A percentile compares a stretch with the other conserved stretches of the same genome.
Evolutionary conservation across 2,888 invertebrate genomes (phyloP).

Genomic region (Rhingia campestris): DNA sequence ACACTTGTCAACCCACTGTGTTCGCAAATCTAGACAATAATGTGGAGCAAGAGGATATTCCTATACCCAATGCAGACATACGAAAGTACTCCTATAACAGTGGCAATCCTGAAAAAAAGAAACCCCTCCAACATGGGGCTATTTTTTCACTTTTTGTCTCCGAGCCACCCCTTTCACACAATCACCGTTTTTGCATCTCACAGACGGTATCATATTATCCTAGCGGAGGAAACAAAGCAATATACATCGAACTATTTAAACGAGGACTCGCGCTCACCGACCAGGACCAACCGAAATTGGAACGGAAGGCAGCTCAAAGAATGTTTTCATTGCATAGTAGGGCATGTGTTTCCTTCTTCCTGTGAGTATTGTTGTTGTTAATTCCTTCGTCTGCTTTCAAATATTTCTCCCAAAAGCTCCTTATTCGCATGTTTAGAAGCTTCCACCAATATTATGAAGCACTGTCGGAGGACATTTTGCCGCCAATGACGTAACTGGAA

Average conservation of each 20-base stretch:
- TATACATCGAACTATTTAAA: constrained; percentile 29
- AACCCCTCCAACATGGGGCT: constrained; percentile 19
- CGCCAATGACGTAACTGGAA: constrained; percentile 73
- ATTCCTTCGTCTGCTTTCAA: not conserved
- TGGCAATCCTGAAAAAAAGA: constrained; percentile 1
- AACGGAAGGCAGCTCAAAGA: constrained; percentile 44
- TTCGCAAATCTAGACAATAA: not conserved
- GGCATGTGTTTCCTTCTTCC: constrained; percentile 30
- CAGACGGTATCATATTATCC: constrained; percentile 12
- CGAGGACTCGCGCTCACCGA: constrained; percentile 22
- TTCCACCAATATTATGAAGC: constrained; percentile 19
- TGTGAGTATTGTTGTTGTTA: not conserved
- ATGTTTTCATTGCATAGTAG: constrained; percentile 20
- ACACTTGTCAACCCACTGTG: constrained; percentile 18
- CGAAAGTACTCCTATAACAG: not conserved
- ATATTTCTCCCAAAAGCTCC: constrained; percentile 27
- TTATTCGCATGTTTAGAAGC: constrained; percentile 17
- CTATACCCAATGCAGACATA: constrained; percentile 5
- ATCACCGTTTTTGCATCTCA: not conserved
- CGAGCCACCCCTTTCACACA: not conserved
- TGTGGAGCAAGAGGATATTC: constrained; percentile 42
- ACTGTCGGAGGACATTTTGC: constrained; percentile 54
- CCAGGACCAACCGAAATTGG: constrained; percentile 10
- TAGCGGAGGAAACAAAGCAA: not conserved
- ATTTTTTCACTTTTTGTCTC: too few species aligned